phyloP scores from a whole-genome alignment of 2,888 invertebrate species.

The Drosophila subsilvestris region DNA sequence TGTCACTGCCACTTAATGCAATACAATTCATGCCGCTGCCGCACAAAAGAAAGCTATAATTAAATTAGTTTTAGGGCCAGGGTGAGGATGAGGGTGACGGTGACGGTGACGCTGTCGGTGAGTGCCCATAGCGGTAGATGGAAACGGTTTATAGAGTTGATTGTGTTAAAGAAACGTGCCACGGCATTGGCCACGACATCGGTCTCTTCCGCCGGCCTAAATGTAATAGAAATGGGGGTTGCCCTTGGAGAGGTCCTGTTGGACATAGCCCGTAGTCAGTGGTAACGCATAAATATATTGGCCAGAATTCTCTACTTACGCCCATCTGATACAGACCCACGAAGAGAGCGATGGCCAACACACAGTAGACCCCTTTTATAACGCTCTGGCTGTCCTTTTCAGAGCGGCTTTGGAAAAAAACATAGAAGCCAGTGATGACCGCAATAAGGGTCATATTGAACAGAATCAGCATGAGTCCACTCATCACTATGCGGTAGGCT shows the following conservation, averaged over 20 bases:
- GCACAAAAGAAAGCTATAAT: slow-evolving; percentile 10
- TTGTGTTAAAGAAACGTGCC: neutral
- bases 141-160: slow-evolving; percentile 1
- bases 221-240: slow-evolving; percentile 62
- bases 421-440: slow-evolving; percentile 8
- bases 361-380: slow-evolving; percentile 1
- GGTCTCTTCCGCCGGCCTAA: slow-evolving; percentile 20
- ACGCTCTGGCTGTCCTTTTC: neutral
- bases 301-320: slow-evolving; percentile 34
- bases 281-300: neutral
- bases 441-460: slow-evolving; percentile 45
- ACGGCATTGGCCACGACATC: neutral
- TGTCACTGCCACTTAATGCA: slow-evolving; percentile 7
- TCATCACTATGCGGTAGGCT: neutral
- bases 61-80: slow-evolving; percentile 5
- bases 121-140: neutral
- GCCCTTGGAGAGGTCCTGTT: slow-evolving; percentile 54
- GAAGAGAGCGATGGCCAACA: slow-evolving; percentile 2
- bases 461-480: slow-evolving; percentile 22
- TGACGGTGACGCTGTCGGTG: neutral
- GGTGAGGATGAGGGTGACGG: neutral
- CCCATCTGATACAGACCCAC: slow-evolving; percentile 23
- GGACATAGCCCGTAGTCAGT: neutral
- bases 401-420: slow-evolving; percentile 17
- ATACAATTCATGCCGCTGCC: slow-evolving; percentile 5